A percentile compares a stretch with the other conserved stretches of the same genome.
These are phyloP conservation scores for Syngnathus scovelli DNA, from an alignment of 2,113 vertebrate genomes.

Conservation along the genomic window DNA sequence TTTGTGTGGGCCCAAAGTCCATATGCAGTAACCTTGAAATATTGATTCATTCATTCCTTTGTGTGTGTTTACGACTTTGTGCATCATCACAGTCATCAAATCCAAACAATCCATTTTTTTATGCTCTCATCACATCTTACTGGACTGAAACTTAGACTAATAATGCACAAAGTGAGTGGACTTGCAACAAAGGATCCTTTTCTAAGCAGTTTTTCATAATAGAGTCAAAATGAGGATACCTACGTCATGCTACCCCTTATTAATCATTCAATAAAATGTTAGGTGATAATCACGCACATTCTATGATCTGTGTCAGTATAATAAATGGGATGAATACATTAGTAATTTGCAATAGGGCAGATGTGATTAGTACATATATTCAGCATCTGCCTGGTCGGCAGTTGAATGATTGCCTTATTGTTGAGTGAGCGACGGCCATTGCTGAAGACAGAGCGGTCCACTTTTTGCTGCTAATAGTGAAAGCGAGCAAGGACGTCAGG, in stretches of 20 bases:
- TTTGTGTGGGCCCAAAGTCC: neutral
- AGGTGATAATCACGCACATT: conserved; percentile 21
- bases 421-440: conserved; percentile 28
- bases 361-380: conserved; percentile 42
- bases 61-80: conserved; percentile 2
- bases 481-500: conserved; percentile 10
- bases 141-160: neutral
- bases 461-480: conserved; percentile 30
- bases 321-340: conserved; percentile 41
- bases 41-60: neutral
- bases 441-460: conserved; percentile 29
- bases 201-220: neutral
- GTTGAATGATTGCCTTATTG: conserved; percentile 46
- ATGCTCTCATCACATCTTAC: neutral
- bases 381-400: conserved; percentile 30
- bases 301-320: conserved; percentile 26
- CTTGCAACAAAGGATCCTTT: neutral
- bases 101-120: neutral
- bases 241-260: neutral
- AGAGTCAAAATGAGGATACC: neutral
- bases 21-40: neutral
- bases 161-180: neutral
- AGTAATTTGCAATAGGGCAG: conserved; percentile 48
- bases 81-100: neutral
- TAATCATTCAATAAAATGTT: conserved; percentile 4